Conservation (phyloP, 1,140 invertebrate genomes). For the Leptoteleia sp. region DNA sequence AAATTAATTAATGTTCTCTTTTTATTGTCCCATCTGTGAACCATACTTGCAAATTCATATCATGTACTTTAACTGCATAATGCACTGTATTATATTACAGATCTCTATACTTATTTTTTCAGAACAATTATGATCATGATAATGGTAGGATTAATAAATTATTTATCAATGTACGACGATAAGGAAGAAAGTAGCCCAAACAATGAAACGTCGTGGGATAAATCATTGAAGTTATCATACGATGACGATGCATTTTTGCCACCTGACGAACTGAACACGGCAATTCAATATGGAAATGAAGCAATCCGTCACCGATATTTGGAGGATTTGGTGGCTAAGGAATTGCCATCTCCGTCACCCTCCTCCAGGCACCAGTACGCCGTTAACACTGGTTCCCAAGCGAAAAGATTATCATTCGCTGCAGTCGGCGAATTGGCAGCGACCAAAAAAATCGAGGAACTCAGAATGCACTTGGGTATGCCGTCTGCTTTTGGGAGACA, state of each 20-base stretch:
- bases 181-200: slow-evolving; percentile 46
- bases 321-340: slow-evolving; percentile 80
- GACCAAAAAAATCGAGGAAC: slow-evolving; percentile 81
- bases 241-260: slow-evolving; percentile 68
- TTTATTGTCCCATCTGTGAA: too few species aligned
- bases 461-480: slow-evolving; percentile 64
- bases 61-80: too few species aligned
- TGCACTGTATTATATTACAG: too few species aligned
- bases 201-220: slow-evolving; percentile 16
- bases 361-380: slow-evolving; percentile 86
- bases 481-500: slow-evolving; percentile 75
- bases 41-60: too few species aligned
- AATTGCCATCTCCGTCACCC: slow-evolving; percentile 83
- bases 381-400: slow-evolving; percentile 82
- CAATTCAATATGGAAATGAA: slow-evolving; percentile 81
- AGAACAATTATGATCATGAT: slow-evolving; percentile 79
- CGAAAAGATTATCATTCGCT: slow-evolving; percentile 83
- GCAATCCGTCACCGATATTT: slow-evolving; percentile 82
- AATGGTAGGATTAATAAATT: slow-evolving; percentile 81
- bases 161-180: slow-evolving; percentile 81
- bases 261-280: slow-evolving; percentile 73
- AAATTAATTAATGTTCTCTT: too few species aligned
- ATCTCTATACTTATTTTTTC: too few species aligned
- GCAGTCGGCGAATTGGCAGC: slow-evolving; percentile 86
- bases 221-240: slow-evolving; percentile 52